Conservation (phyloP, 2,113 vertebrate species). For the Rhynchomys soricoides region DNA sequence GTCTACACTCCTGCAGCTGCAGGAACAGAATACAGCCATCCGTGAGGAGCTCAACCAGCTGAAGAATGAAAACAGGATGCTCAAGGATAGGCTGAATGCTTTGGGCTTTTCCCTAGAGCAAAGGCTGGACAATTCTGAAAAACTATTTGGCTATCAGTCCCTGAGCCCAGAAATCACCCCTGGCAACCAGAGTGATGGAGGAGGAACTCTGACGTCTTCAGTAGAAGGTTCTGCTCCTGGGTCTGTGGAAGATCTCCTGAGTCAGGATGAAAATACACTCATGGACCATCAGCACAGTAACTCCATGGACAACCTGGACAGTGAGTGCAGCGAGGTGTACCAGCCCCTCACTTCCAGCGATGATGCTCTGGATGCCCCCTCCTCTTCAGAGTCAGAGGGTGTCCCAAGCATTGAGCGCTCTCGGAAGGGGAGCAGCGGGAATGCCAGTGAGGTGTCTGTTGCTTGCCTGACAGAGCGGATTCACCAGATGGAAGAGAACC, state of each 20-base stretch:
- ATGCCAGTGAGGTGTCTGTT: constrained; percentile 93
- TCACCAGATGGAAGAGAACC: constrained; percentile 98
- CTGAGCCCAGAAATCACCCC: constrained; percentile 90
- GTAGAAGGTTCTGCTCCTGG: constrained; percentile 95
- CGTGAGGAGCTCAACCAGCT: constrained; percentile 94
- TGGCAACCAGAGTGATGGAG: constrained; percentile 91
- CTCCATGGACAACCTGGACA: constrained; percentile 95
- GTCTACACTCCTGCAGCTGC: constrained; percentile 91
- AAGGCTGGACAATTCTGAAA: constrained; percentile 92
- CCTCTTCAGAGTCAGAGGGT: constrained; percentile 94
- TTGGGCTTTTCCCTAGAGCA: constrained; percentile 96
- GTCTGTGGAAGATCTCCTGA: constrained; percentile 95
- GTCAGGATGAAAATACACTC: constrained; percentile 89
- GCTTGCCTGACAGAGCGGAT: constrained; percentile 96
- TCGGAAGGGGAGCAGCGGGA: constrained; percentile 92
- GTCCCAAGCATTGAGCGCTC: constrained; percentile 91
- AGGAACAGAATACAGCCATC: constrained; percentile 95
- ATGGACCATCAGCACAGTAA: constrained; percentile 93
- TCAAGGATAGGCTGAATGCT: constrained; percentile 95
- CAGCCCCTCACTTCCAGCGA: constrained; percentile 96
- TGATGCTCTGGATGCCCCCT: constrained; percentile 95
- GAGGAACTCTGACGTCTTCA: constrained; percentile 93
- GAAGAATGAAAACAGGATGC: constrained; percentile 96
- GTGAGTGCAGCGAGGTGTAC: constrained; percentile 96
- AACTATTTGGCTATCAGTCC: constrained; percentile 92